A percentile compares a stretch with the other conserved stretches of the same genome.
These are phyloP conservation scores for Malurus splendens DNA, from an alignment of 2,797 vertebrate species.

Conservation along the genomic window DNA sequence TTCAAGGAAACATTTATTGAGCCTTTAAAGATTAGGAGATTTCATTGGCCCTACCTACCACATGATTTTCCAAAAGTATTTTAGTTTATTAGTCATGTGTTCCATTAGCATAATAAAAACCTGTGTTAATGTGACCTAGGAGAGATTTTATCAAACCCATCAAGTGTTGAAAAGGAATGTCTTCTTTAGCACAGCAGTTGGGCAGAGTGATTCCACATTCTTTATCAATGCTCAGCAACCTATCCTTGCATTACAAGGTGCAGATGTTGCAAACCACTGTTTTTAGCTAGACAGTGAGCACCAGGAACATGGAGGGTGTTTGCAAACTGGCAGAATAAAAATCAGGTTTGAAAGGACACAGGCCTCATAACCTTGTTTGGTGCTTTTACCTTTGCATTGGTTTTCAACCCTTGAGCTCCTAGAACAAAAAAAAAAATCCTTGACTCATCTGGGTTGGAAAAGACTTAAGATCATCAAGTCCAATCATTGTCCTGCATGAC, in stretches of 20 bases:
- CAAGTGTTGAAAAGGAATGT: not conserved
- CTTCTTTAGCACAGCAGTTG: not conserved
- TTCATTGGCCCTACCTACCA: not conserved
- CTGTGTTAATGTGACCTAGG: slow-evolving; percentile 39
- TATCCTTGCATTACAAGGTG: fast-evolving
- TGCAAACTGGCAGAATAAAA: not conserved
- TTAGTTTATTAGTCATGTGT: slow-evolving; percentile 5
- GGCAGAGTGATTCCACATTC: not conserved
- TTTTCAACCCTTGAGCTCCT: not conserved
- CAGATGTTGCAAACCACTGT: not conserved
- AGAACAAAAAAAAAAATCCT: not conserved
- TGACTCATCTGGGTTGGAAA: not conserved
- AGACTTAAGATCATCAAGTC: not conserved
- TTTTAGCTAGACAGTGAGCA: not conserved
- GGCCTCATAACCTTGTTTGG: not conserved
- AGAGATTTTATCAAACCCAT: slow-evolving; percentile 25
- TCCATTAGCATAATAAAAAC: slow-evolving; percentile 27
- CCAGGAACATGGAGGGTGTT: not conserved
- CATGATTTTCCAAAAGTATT: slow-evolving; percentile 30
- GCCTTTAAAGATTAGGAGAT: not conserved
- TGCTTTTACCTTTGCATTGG: not conserved
- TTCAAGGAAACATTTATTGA: not conserved
- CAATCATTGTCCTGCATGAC: not conserved
- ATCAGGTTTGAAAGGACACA: not conserved
- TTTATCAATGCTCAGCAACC: not conserved